phyloP scores from a whole-genome alignment of 2,888 invertebrate species.

The Nysson spinosus region DNA sequence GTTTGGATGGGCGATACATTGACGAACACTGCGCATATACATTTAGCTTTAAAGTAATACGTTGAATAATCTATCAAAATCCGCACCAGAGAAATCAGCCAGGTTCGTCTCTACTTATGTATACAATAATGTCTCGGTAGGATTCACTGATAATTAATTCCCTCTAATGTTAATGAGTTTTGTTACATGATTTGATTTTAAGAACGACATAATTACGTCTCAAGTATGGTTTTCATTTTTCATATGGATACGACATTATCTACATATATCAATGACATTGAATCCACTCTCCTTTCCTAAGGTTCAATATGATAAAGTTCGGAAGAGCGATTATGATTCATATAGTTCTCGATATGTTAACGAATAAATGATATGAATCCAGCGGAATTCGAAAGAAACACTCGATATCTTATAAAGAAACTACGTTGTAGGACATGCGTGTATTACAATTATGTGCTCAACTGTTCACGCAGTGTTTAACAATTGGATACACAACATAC shows the following conservation, averaged over 20 bases:
- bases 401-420: conserved; percentile 5
- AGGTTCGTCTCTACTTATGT: too few species aligned
- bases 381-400: conserved; percentile 13
- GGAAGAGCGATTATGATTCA: conserved; percentile 50
- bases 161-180: too few species aligned
- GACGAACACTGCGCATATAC: conserved; percentile 41
- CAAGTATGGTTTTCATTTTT: conserved; percentile 11
- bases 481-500: conserved; percentile 51
- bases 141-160: too few species aligned
- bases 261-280: too few species aligned
- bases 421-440: conserved; percentile 22
- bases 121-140: too few species aligned
- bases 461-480: conserved; percentile 44
- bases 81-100: too few species aligned
- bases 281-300: conserved; percentile 13
- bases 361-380: conserved; percentile 27
- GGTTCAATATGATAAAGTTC: conserved; percentile 32
- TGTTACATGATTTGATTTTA: background rate
- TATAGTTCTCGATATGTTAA: conserved; percentile 43
- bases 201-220: background rate
- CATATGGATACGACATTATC: conserved; percentile 8
- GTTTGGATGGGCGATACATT: conserved; percentile 39
- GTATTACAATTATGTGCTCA: conserved; percentile 39
- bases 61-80: conserved; percentile 32
- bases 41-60: conserved; percentile 39